These are phyloP conservation scores for Trachops cirrhosus DNA, from an alignment of 2,797 vertebrate species.

Conservation along the genomic window DNA sequence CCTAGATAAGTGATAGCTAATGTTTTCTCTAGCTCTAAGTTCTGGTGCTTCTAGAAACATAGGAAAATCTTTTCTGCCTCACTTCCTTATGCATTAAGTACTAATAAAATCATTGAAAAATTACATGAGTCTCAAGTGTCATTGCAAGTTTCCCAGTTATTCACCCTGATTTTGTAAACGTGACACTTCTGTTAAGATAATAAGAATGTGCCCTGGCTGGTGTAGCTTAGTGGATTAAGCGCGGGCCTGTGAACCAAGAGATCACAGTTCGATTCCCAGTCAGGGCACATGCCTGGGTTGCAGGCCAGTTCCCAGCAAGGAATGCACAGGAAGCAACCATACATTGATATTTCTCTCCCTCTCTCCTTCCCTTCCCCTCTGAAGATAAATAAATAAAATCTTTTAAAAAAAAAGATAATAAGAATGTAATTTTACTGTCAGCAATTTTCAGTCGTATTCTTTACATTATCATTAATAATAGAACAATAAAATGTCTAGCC, in stretches of 20 bases:
- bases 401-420: too few species aligned
- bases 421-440: slow-evolving; percentile 2
- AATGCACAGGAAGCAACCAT: too few species aligned
- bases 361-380: too few species aligned
- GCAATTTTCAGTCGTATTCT: neutral
- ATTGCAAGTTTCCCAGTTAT: neutral
- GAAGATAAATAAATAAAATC: too few species aligned
- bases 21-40: neutral
- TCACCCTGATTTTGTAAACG: slow-evolving; percentile 22
- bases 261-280: too few species aligned
- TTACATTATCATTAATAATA: slow-evolving; percentile 12
- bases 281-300: too few species aligned
- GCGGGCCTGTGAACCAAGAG: too few species aligned
- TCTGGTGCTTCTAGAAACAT: neutral
- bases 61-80: neutral
- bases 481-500: neutral
- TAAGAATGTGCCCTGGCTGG: too few species aligned
- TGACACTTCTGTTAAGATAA: neutral
- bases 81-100: neutral
- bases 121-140: neutral
- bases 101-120: slow-evolving; percentile 19
- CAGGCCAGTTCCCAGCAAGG: too few species aligned
- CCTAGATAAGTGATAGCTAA: neutral
- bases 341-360: too few species aligned
- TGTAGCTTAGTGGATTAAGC: too few species aligned